A percentile compares a stretch with the other conserved stretches of the same genome.
Conservation (phyloP, 1,140 invertebrate genomes). For the Lasioglossum albipes region DNA sequence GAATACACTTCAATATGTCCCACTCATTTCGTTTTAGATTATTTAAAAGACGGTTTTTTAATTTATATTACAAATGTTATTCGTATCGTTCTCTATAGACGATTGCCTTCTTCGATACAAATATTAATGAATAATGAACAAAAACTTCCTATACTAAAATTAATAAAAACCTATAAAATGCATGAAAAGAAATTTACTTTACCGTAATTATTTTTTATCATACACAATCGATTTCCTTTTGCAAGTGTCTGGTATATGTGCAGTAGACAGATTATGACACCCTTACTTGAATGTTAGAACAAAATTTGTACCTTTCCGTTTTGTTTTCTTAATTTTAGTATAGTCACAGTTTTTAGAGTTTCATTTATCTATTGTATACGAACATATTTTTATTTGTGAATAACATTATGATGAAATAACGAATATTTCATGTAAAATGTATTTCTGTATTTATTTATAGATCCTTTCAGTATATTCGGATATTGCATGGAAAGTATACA, state of each 20-base stretch:
- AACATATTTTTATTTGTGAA: slow-evolving; percentile 30
- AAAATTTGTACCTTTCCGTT: slow-evolving; percentile 10
- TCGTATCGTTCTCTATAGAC: background rate
- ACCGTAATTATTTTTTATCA: background rate
- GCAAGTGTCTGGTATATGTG: slow-evolving; percentile 10
- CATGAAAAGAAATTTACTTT: background rate
- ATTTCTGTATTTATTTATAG: slow-evolving; percentile 62
- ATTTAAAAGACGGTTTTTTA: background rate
- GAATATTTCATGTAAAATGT: slow-evolving; percentile 57
- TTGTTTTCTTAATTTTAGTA: slow-evolving; percentile 39
- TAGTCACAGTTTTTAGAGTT: slow-evolving; percentile 40
- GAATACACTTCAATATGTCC: background rate
- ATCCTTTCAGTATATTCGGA: slow-evolving; percentile 46
- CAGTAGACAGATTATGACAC: slow-evolving; percentile 38
- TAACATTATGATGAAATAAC: slow-evolving; percentile 50
- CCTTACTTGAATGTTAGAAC: slow-evolving; percentile 31
- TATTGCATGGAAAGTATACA: slow-evolving; percentile 52
- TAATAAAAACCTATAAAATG: slow-evolving; percentile 3
- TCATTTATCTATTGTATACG: slow-evolving; percentile 32
- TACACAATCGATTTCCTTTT: background rate
- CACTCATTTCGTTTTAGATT: background rate
- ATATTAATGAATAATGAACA: slow-evolving; percentile 1
- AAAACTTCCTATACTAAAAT: slow-evolving; percentile 7
- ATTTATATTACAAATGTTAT: background rate
- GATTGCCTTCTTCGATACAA: no score